These are phyloP conservation scores for Rhadinocentrus ornatus DNA, from an alignment of 2,797 vertebrate genomes.

Conservation along the genomic window DNA sequence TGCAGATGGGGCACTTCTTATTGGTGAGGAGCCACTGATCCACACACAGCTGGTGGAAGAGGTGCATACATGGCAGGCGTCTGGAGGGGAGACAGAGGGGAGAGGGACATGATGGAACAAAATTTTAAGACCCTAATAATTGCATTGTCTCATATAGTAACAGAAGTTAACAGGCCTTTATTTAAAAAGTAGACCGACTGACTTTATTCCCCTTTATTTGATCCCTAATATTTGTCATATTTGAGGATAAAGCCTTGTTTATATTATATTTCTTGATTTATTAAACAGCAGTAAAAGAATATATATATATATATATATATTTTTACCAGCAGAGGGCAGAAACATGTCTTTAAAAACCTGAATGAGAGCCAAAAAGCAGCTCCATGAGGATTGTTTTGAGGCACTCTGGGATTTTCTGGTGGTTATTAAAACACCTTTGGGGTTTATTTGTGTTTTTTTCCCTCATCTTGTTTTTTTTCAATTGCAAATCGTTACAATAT, in stretches of 20 bases:
- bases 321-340: constrained; percentile 75
- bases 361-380: constrained; percentile 51
- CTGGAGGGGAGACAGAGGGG: constrained; percentile 71
- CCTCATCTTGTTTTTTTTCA: neutral
- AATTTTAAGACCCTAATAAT: neutral
- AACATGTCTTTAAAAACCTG: constrained; percentile 30
- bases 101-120: neutral
- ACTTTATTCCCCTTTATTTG: neutral
- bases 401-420: constrained; percentile 67
- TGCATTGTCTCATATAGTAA: neutral
- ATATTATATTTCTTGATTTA: too few species aligned
- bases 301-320: neutral
- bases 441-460: constrained; percentile 27
- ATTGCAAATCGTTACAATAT: too few species aligned
- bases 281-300: neutral
- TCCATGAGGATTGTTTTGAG: constrained; percentile 65
- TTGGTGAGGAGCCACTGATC: constrained; percentile 99
- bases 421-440: constrained; percentile 63
- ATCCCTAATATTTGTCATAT: neutral
- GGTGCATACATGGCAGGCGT: constrained; percentile 99
- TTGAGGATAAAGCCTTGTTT: too few species aligned
- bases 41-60: constrained; percentile 99
- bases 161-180: neutral
- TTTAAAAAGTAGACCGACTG: neutral
- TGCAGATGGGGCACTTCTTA: constrained; percentile 99